A percentile compares a stretch with the other conserved stretches of the same genome.
Evolutionary conservation across 2,113 vertebrate species (phyloP).

Genomic region (Anser cygnoides): DNA sequence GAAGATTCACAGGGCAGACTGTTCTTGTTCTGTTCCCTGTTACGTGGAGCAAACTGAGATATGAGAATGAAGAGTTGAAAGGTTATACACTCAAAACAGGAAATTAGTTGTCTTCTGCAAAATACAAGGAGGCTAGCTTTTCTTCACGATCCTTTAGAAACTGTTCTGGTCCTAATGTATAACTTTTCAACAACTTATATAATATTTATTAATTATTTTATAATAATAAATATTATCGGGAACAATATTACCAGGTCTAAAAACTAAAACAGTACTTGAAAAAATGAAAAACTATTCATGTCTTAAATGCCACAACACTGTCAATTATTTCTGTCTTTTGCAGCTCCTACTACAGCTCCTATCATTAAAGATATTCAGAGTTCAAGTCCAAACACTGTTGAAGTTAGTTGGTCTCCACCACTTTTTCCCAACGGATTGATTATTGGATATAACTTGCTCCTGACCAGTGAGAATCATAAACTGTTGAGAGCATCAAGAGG

Average conservation of each 20-base stretch:
- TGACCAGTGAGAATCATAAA: constrained; percentile 68
- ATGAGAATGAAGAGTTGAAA: not conserved
- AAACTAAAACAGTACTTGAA: not conserved
- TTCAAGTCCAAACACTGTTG: constrained; percentile 74
- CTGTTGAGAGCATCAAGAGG: constrained; percentile 66
- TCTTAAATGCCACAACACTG: not conserved
- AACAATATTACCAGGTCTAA: not conserved
- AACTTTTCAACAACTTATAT: not conserved
- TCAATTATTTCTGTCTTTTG: constrained; percentile 26
- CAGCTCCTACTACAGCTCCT: constrained; percentile 76
- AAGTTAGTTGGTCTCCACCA: constrained; percentile 80
- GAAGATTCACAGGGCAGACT: not conserved
- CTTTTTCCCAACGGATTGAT: constrained; percentile 76
- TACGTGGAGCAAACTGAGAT: not conserved
- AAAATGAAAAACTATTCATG: not conserved
- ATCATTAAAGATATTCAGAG: constrained; percentile 73
- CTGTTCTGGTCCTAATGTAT: not conserved
- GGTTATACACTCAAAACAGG: not conserved
- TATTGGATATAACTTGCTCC: constrained; percentile 79
- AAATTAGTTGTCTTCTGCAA: not conserved
- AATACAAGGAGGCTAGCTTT: not conserved
- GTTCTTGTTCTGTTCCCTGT: not conserved
- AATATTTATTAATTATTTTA: not conserved
- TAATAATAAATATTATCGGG: not conserved
- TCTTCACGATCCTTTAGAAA: not conserved